Base-by-base conservation (phyloP, 1,140 invertebrate species). In the Chelonus insularis region DNA sequence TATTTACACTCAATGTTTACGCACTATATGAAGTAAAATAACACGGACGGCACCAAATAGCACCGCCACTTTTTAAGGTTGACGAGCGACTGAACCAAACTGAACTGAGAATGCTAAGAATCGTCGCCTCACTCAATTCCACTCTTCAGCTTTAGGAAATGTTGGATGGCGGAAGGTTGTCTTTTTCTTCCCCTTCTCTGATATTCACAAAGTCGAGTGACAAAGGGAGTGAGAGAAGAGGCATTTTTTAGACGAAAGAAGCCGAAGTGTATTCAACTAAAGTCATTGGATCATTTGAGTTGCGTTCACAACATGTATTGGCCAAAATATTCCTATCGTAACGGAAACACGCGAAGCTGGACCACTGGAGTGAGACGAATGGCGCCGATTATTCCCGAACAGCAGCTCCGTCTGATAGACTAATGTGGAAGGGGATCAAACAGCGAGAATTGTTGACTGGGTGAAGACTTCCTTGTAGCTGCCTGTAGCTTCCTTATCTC, bases 261-360 rank as follows among this genome's bases (percentile, higher is more conserved):
- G n/a, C 50, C 4, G n/a, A 37, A 34, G 21, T 8, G 36, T 37
- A 52, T 41, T 12, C 36, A 21, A 7, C 12, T 5, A n/a, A 18
- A 8, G 7, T 23, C 25, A 56, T 48, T 56, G 41, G 51, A 45
- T 34, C 6, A 29, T 14, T 45, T 54, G 21, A 21, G 57, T 54
- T 21, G 58, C 18, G 23, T 41, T 20, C 14, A 12, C 18, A 41
- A 9, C 20, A 20, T 20, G n/a, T 12, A 54, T 60, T 60, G 58
- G 58, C 21, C 37, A 12, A 41, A 57, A 18, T 18, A 7, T 51
- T 8, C 9, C 34, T 16, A 47, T 18, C 48, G 62, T 55, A 69
- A 68, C 69, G 72, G 76, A 78, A 79, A 77, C 78, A 79, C 74
- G 78, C 75, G 71, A 78, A 78, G 70, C 56, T 65, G 60, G 37